Percentiles rank a stretch among this genome's conserved stretches.
phyloP scores from a whole-genome alignment of 1,140 invertebrate species.

The Maconellicoccus hirsutus region DNA sequence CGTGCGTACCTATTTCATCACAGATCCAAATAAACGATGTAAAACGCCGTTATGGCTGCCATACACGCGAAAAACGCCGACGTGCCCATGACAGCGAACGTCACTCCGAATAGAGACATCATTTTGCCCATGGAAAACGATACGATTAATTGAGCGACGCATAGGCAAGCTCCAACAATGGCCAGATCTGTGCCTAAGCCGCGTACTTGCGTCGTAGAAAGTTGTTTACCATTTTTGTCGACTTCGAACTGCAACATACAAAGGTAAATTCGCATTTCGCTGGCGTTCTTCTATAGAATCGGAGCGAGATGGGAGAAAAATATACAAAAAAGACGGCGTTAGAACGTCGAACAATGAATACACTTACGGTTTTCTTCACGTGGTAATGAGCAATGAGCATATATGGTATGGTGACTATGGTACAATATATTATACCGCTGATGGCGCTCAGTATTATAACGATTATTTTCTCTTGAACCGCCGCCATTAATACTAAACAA shows the following conservation, averaged over 20 bases:
- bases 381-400: conserved; percentile 88
- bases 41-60: conserved; percentile 69
- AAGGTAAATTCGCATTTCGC: neutral
- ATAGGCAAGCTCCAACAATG: conserved; percentile 88
- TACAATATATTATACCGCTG: conserved; percentile 93
- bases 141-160: conserved; percentile 82
- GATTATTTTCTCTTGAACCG: conserved; percentile 57
- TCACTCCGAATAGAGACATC: conserved; percentile 63
- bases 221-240: conserved; percentile 40
- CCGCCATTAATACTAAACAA: conserved; percentile 81
- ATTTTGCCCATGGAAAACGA: conserved; percentile 78
- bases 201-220: conserved; percentile 44
- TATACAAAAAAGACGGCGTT: neutral
- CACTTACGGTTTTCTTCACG: conserved; percentile 65
- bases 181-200: conserved; percentile 89
- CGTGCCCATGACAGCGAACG: conserved; percentile 70
- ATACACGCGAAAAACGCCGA: conserved; percentile 70
- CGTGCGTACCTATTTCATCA: too few relatives aligned
- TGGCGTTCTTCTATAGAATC: neutral
- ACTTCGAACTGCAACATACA: conserved; percentile 48
- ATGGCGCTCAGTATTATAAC: conserved; percentile 81
- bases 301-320: neutral
- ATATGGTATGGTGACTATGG: conserved; percentile 94
- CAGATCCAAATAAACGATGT: conserved; percentile 78
- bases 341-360: neutral